phyloP scores from a whole-genome alignment of 1,140 invertebrate genomes.

The Mylabris phalerata region DNA sequence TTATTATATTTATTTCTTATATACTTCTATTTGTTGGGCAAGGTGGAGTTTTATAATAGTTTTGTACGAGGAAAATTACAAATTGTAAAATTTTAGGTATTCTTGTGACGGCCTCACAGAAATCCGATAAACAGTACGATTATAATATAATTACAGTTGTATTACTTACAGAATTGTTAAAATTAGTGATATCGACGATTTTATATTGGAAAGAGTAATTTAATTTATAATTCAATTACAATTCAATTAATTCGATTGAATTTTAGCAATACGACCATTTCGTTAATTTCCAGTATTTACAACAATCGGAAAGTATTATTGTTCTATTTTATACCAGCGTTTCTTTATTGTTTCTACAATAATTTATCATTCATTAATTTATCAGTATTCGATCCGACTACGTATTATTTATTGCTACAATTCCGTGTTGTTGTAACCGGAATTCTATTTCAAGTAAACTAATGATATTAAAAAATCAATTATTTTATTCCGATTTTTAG shows the following conservation, averaged over 20 bases:
- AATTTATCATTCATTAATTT: constrained; percentile 91
- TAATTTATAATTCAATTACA: constrained; percentile 5
- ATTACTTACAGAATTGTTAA: constrained; percentile 79
- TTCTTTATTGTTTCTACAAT: constrained; percentile 92
- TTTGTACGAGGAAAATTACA: not conserved
- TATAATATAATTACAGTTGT: constrained; percentile 88
- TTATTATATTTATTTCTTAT: constrained; percentile 71
- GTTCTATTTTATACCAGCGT: constrained; percentile 86
- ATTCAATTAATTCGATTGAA: constrained; percentile 17
- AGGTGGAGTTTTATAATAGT: constrained; percentile 48
- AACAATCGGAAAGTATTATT: constrained; percentile 60
- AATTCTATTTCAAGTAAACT: constrained; percentile 78
- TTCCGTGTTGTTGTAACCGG: constrained; percentile 88
- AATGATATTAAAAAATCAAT: too few species aligned
- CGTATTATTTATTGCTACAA: constrained; percentile 90
- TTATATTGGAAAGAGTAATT: constrained; percentile 68
- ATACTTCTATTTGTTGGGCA: constrained; percentile 73
- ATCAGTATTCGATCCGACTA: constrained; percentile 86
- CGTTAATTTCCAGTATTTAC: constrained; percentile 49
- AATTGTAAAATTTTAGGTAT: constrained; percentile 60
- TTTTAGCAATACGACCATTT: constrained; percentile 46
- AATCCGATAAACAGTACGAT: constrained; percentile 67
- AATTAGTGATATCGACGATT: constrained; percentile 64
- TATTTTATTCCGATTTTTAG: constrained; percentile 44
- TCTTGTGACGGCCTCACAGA: constrained; percentile 83